phyloP scores from a whole-genome alignment of 2,888 invertebrate genomes.

The Leuctra nigra region DNA sequence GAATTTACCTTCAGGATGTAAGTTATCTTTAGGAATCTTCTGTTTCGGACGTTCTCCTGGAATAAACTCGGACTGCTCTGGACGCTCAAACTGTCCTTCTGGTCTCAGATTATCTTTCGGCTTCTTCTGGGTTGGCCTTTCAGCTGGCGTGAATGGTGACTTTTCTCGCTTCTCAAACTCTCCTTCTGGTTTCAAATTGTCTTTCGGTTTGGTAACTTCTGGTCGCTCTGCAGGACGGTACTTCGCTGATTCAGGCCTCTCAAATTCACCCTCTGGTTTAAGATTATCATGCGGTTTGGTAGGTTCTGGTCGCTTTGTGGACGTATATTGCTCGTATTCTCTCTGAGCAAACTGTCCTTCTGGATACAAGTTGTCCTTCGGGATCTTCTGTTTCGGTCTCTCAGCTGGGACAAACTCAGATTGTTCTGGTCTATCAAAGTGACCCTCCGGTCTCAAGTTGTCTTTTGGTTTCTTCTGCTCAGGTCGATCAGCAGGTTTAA shows the following conservation, averaged over 20 bases:
- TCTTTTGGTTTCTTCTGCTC: conserved; percentile 40
- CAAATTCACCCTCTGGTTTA: conserved; percentile 44
- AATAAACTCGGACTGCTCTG: conserved; percentile 40
- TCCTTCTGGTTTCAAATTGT: conserved; percentile 45
- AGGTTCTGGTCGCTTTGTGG: conserved; percentile 36
- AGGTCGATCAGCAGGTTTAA: conserved; percentile 46
- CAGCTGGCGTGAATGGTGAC: conserved; percentile 25
- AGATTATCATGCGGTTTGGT: conserved; percentile 31
- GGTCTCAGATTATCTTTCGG: conserved; percentile 38
- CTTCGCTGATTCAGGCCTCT: conserved; percentile 34
- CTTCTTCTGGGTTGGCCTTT: conserved; percentile 28
- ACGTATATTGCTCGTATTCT: conserved; percentile 30
- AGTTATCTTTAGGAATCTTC: conserved; percentile 57
- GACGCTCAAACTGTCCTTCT: conserved; percentile 43
- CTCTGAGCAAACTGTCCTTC: conserved; percentile 45
- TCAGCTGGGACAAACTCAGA: conserved; percentile 42
- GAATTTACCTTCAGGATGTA: conserved; percentile 36
- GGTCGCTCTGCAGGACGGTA: conserved; percentile 53
- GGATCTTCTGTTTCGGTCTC: conserved; percentile 41
- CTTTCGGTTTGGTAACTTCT: conserved; percentile 54
- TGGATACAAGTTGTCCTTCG: conserved; percentile 44
- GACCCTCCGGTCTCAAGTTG: conserved; percentile 32
- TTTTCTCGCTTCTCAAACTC: conserved; percentile 38
- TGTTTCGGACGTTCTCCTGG: conserved; percentile 55
- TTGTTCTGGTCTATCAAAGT: conserved; percentile 34